Percentiles rank a stretch among this genome's conserved stretches.
Evolutionary conservation across 2,888 invertebrate genomes (phyloP).

Genomic region (Teleiodes luculella): DNA sequence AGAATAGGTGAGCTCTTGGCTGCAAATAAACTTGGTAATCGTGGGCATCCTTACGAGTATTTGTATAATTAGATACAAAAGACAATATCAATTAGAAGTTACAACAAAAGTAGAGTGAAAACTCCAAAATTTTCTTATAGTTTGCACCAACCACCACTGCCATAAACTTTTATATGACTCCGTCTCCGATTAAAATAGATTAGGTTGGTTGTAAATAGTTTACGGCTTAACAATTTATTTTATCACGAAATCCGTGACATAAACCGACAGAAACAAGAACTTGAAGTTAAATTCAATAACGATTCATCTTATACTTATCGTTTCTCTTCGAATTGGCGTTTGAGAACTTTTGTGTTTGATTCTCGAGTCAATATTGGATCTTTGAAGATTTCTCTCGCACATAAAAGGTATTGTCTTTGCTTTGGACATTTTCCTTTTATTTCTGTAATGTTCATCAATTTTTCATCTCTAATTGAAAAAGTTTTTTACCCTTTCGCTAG

Average conservation of each 20-base stretch:
- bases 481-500: not conserved
- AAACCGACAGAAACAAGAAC: not conserved
- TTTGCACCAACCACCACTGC: not conserved
- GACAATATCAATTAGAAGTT: too few species aligned
- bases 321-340: not conserved
- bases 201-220: conserved; percentile 21
- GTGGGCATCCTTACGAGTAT: too few species aligned
- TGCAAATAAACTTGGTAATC: too few species aligned
- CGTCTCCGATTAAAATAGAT: conserved; percentile 12
- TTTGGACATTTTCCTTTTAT: not conserved
- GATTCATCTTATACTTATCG: not conserved
- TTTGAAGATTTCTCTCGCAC: not conserved
- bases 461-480: too few species aligned
- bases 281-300: not conserved
- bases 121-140: not conserved
- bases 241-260: not conserved
- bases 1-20: too few species aligned
- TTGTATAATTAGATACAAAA: too few species aligned
- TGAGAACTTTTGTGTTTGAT: not conserved
- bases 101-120: too few species aligned
- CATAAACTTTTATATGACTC: conserved; percentile 19
- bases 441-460: too few species aligned
- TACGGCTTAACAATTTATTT: conserved; percentile 11
- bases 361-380: not conserved
- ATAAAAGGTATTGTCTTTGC: not conserved